Evolutionary conservation across 2,888 invertebrate genomes (phyloP).

Genomic region (Apodemia mormo): DNA sequence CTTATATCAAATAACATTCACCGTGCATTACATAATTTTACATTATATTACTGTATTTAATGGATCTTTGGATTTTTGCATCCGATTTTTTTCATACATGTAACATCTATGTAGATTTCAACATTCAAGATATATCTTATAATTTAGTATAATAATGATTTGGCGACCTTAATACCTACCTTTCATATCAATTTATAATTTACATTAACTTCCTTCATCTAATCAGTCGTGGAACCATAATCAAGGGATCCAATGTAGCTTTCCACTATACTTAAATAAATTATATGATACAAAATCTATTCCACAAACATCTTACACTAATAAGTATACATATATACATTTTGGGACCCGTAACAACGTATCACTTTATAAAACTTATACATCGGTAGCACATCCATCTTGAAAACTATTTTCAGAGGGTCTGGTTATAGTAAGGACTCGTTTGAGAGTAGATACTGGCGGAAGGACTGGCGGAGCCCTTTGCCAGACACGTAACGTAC

Average conservation of each 20-base stretch:
- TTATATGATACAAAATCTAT: slow-evolving; percentile 81
- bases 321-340: slow-evolving; percentile 42
- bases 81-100: slow-evolving; percentile 47
- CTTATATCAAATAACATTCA: slow-evolving; percentile 72
- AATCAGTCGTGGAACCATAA: slow-evolving; percentile 77
- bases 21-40: slow-evolving; percentile 54
- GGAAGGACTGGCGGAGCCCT: slow-evolving; percentile 92
- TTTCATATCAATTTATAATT: slow-evolving; percentile 72
- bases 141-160: slow-evolving; percentile 69
- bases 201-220: slow-evolving; percentile 78
- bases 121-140: slow-evolving; percentile 63
- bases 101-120: slow-evolving; percentile 64
- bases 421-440: slow-evolving; percentile 90
- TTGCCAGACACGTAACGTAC: slow-evolving; percentile 93
- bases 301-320: slow-evolving; percentile 58
- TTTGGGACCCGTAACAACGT: slow-evolving; percentile 35
- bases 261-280: slow-evolving; percentile 78
- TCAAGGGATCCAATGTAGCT: slow-evolving; percentile 73
- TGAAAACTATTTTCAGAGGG: slow-evolving; percentile 96
- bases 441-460: slow-evolving; percentile 91
- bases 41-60: slow-evolving; percentile 40
- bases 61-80: slow-evolving; percentile 46
- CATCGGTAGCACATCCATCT: slow-evolving; percentile 96
- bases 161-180: slow-evolving; percentile 78
- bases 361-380: slow-evolving; percentile 73